Conservation (phyloP, 2,113 vertebrate genomes). For the Lampris megalopsis region DNA sequence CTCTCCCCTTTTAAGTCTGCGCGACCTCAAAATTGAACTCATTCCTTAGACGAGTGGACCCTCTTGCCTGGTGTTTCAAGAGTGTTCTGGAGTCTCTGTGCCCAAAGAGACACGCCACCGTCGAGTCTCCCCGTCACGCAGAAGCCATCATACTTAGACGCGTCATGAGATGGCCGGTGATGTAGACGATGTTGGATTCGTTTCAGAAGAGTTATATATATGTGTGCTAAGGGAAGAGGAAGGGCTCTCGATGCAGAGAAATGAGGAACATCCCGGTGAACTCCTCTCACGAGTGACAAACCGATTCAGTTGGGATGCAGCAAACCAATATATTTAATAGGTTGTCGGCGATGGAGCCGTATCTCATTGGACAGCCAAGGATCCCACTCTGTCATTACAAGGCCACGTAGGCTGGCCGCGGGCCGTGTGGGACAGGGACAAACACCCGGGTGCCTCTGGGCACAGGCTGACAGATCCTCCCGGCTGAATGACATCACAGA, state of each 20-base stretch:
- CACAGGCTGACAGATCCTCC: slow-evolving; percentile 68
- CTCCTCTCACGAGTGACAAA: slow-evolving; percentile 72
- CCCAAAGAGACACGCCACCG: slow-evolving; percentile 36
- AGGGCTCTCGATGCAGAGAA: slow-evolving; percentile 65
- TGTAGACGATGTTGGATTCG: slow-evolving; percentile 62
- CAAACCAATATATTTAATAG: slow-evolving; percentile 71
- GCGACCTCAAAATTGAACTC: slow-evolving; percentile 62
- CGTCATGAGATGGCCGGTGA: slow-evolving; percentile 64
- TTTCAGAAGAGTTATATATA: slow-evolving; percentile 77
- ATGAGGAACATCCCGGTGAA: slow-evolving; percentile 66
- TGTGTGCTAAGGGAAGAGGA: slow-evolving; percentile 64
- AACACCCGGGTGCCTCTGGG: slow-evolving; percentile 59
- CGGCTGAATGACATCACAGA: slow-evolving; percentile 55
- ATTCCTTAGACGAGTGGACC: slow-evolving; percentile 33
- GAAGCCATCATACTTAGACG: slow-evolving; percentile 67
- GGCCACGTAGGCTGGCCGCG: slow-evolving; percentile 58
- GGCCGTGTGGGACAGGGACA: slow-evolving; percentile 46
- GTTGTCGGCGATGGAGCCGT: slow-evolving; percentile 65
- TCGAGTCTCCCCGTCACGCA: slow-evolving; percentile 42
- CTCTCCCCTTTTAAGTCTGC: slow-evolving; percentile 25
- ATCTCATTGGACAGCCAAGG: slow-evolving; percentile 75
- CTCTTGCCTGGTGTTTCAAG: slow-evolving; percentile 9
- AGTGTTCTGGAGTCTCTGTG: background rate
- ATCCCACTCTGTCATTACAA: slow-evolving; percentile 76
- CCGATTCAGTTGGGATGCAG: slow-evolving; percentile 66